A percentile compares a stretch with the other conserved stretches of the same genome.
Evolutionary conservation across 2,113 vertebrate species (phyloP).

Genomic region (Odocoileus hemionus): DNA sequence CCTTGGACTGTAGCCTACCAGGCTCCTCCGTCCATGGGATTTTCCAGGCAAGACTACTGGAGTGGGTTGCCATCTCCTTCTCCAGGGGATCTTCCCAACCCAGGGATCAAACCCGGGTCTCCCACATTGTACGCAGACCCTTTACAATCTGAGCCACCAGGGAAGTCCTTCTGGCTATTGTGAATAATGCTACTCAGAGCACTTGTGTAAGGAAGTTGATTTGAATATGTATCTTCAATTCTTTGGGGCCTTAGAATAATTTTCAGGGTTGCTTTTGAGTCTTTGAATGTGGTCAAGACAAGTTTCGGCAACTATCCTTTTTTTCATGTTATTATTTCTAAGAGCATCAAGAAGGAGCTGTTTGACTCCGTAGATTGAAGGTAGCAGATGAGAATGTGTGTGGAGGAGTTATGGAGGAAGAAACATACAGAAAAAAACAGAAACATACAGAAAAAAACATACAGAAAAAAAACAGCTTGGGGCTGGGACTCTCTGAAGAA

Average conservation of each 20-base stretch:
- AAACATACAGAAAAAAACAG: background rate
- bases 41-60: background rate
- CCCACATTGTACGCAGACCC: fast-evolving
- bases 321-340: background rate
- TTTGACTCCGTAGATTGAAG: background rate
- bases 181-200: background rate
- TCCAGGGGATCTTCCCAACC: background rate
- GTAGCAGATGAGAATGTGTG: background rate
- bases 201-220: background rate
- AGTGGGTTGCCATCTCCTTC: background rate
- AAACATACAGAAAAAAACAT: background rate
- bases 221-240: background rate
- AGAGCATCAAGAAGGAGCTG: background rate
- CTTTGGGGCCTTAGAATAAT: background rate
- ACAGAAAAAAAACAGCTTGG: background rate
- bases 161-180: background rate
- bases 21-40: background rate
- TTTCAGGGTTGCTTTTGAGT: background rate
- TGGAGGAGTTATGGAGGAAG: background rate
- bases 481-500: background rate
- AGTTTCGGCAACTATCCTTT: background rate
- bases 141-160: background rate
- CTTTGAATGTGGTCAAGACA: background rate
- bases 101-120: fast-evolving
- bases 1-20: background rate